Conservation (phyloP, 2,113 vertebrate species). For the Stictonetta naevosa region DNA sequence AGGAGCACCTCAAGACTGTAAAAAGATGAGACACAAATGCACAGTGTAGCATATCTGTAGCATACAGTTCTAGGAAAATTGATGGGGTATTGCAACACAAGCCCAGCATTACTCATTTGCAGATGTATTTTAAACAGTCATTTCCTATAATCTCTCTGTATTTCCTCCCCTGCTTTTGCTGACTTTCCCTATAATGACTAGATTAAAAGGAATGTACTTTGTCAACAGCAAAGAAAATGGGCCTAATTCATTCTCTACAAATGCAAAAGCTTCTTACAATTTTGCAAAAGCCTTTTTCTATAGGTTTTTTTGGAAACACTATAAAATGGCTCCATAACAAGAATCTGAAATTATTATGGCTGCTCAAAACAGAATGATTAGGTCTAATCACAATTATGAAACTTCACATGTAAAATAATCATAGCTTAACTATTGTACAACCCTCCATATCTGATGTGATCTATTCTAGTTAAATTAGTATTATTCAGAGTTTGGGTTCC, state of each 20-base stretch:
- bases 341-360: slow-evolving; percentile 13
- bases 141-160: slow-evolving; percentile 64
- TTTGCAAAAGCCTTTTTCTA: background rate
- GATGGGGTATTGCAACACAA: slow-evolving; percentile 36
- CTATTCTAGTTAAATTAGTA: background rate
- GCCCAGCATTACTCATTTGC: slow-evolving; percentile 60
- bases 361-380: slow-evolving; percentile 33
- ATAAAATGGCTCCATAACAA: background rate
- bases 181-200: slow-evolving; percentile 57
- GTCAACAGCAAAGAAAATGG: slow-evolving; percentile 59
- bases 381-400: slow-evolving; percentile 25
- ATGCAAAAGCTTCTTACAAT: slow-evolving; percentile 9
- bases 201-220: slow-evolving; percentile 58
- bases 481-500: background rate
- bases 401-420: slow-evolving; percentile 1
- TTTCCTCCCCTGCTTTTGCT: slow-evolving; percentile 61
- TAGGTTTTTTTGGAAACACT: background rate
- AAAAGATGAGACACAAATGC: background rate
- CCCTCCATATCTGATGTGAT: background rate
- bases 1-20: background rate
- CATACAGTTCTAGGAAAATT: background rate
- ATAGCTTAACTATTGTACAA: background rate
- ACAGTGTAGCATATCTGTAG: background rate
- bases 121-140: slow-evolving; percentile 66
- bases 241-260: slow-evolving; percentile 38